Evolutionary conservation across 2,888 invertebrate species (phyloP).

Genomic region (Metallyticus violacea): DNA sequence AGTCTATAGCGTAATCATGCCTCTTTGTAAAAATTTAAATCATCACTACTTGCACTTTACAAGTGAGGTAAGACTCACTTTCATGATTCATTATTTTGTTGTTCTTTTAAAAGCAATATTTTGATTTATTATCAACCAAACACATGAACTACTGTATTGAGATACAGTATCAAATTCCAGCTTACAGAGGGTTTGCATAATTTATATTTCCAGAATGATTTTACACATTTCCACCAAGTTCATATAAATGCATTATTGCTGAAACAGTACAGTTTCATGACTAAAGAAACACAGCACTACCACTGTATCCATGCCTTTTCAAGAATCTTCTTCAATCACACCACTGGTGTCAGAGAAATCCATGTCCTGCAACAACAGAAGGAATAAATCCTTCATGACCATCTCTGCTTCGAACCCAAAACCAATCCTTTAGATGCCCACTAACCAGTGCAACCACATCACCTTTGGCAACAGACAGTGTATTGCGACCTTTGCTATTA

Average conservation of each 20-base stretch:
- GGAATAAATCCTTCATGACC: conserved; percentile 75
- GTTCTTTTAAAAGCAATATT: neutral
- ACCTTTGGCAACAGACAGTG: conserved; percentile 64
- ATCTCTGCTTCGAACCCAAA: conserved; percentile 68
- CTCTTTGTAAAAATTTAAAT: neutral
- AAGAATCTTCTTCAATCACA: neutral
- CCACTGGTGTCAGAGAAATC: conserved; percentile 56
- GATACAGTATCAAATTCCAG: neutral
- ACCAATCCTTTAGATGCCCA: conserved; percentile 65
- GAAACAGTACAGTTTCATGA: neutral
- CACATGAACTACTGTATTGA: neutral
- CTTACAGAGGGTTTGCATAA: neutral
- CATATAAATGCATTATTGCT: neutral
- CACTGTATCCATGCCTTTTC: neutral
- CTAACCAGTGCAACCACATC: conserved; percentile 71
- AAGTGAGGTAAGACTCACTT: neutral
- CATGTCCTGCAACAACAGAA: conserved; percentile 72
- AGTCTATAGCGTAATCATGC: neutral
- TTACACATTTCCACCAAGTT: neutral
- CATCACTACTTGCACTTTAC: neutral
- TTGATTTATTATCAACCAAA: neutral
- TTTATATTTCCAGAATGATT: neutral
- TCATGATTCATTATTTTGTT: neutral
- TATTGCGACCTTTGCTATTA: conserved; percentile 55
- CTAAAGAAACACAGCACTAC: neutral